Percentiles rank a stretch among this genome's conserved stretches.
Evolutionary conservation across 2,113 vertebrate species (phyloP).

Genomic region (Cichladusa arquata): DNA sequence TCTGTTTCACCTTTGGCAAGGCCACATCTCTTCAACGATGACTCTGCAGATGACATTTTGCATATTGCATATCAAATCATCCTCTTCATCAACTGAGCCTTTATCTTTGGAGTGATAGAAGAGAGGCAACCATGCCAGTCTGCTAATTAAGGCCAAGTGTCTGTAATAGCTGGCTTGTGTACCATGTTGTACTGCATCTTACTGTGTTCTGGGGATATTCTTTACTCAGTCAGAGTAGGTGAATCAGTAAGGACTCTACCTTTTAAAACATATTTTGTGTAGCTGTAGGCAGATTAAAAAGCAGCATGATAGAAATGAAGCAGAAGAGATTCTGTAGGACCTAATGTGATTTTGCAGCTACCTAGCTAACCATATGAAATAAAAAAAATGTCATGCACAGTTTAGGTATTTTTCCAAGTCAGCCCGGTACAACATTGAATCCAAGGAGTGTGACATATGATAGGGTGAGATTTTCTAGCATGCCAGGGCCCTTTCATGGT

Average conservation of each 20-base stretch:
- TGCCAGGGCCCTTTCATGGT: neutral
- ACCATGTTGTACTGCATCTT: neutral
- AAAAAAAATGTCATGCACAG: neutral
- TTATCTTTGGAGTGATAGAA: neutral
- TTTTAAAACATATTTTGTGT: neutral
- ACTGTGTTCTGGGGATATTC: neutral
- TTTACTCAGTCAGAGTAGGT: neutral
- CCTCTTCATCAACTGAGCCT: neutral
- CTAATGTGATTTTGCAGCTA: neutral
- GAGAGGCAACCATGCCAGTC: neutral
- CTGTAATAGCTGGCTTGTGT: neutral
- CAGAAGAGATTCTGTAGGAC: neutral
- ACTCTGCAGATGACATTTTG: neutral
- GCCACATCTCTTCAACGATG: neutral
- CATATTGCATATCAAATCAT: neutral
- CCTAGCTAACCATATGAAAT: neutral
- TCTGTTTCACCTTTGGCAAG: neutral
- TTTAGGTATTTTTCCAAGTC: neutral
- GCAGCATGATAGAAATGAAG: neutral
- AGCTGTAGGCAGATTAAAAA: neutral
- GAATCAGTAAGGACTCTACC: neutral
- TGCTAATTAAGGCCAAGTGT: neutral
- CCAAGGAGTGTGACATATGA: accelerated
- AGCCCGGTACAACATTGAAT: neutral
- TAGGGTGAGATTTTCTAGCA: neutral